These are phyloP conservation scores for Megalopta genalis DNA, from an alignment of 1,140 invertebrate genomes.

Conservation along the genomic window DNA sequence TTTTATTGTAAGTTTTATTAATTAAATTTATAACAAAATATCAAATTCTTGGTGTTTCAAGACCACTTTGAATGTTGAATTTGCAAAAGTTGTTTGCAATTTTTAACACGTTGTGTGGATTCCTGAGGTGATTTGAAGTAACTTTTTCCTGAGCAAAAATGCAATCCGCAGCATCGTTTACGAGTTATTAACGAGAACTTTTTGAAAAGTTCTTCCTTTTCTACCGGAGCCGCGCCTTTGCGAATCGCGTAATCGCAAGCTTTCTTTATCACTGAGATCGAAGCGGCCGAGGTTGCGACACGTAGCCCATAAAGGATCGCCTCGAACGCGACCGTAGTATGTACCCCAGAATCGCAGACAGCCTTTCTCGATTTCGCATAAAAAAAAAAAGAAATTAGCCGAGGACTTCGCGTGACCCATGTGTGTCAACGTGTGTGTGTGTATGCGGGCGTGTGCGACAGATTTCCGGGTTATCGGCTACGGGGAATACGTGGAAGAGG, in stretches of 20 bases:
- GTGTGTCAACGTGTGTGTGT: background rate
- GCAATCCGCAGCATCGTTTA: too few species aligned
- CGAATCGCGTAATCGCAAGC: background rate
- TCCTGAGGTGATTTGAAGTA: too few species aligned
- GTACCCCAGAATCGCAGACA: background rate
- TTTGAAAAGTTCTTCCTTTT: background rate
- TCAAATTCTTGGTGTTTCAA: too few species aligned
- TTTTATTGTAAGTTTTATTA: too few species aligned
- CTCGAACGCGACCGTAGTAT: background rate
- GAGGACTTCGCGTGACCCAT: background rate
- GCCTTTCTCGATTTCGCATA: background rate
- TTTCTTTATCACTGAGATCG: background rate
- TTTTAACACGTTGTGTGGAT: too few species aligned
- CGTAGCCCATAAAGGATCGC: conserved; percentile 1
- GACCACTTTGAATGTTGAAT: too few species aligned
- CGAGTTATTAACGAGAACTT: too few species aligned
- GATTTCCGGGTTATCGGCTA: conserved; percentile 10
- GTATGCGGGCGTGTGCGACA: too few species aligned
- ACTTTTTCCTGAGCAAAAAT: too few species aligned
- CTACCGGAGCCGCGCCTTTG: background rate
- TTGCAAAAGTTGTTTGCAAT: too few species aligned
- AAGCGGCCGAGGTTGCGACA: background rate
- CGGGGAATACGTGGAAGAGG: background rate
- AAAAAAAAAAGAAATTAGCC: background rate
- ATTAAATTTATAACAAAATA: too few species aligned